A percentile compares a stretch with the other conserved stretches of the same genome.
phyloP scores from a whole-genome alignment of 1,140 invertebrate species.

The Atta cephalotes region DNA sequence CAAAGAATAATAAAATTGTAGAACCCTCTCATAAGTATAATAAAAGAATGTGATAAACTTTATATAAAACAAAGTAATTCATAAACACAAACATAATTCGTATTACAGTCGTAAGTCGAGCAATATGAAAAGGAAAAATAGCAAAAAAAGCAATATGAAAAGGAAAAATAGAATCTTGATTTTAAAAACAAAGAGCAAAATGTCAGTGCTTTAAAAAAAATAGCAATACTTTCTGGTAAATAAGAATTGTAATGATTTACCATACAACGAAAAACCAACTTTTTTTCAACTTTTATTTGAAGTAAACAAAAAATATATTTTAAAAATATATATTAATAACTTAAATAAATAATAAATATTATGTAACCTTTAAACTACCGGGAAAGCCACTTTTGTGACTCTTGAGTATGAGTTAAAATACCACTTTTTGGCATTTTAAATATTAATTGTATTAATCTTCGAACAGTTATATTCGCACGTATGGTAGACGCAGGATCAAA shows the following conservation, averaged over 20 bases:
- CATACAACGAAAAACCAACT: neutral
- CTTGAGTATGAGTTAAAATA: too few species aligned
- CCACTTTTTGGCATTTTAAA: too few species aligned
- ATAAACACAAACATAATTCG: constrained; percentile 17
- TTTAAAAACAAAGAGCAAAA: neutral
- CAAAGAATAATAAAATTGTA: constrained; percentile 2
- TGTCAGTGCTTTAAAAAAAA: neutral
- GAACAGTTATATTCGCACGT: too few species aligned
- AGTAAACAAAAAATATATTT: neutral
- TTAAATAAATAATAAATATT: too few species aligned
- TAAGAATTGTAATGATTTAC: neutral
- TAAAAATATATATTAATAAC: neutral
- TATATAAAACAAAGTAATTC: neutral
- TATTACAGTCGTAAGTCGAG: neutral
- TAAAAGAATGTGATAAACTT: neutral
- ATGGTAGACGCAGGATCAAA: too few species aligned
- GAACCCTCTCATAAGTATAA: neutral
- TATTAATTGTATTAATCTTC: too few species aligned
- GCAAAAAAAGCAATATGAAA: too few species aligned
- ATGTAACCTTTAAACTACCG: too few species aligned
- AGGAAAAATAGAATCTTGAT: neutral
- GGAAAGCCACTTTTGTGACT: too few species aligned
- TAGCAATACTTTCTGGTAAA: neutral
- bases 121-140: neutral
- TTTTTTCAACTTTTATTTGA: neutral